phyloP scores from a whole-genome alignment of 2,797 vertebrate genomes.

The Mormyrus hasselquistii region DNA sequence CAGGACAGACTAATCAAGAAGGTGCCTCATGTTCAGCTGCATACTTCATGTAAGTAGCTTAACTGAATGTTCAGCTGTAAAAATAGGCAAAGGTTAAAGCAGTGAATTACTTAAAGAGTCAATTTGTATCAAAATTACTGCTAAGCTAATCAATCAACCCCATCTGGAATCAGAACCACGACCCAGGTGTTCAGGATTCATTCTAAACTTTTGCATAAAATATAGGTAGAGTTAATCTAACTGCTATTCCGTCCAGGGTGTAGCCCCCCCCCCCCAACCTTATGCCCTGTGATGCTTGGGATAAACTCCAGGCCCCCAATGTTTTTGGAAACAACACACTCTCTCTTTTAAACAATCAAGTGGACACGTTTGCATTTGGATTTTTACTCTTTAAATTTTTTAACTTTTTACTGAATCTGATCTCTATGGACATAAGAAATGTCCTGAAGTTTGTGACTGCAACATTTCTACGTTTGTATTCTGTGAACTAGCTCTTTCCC shows the following conservation, averaged over 20 bases:
- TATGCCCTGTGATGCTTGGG: neutral
- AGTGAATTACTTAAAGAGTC: neutral
- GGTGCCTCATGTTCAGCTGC: neutral
- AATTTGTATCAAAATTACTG: neutral
- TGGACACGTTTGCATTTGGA: neutral
- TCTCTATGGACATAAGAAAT: neutral
- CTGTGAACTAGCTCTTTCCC: neutral
- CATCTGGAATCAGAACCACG: neutral
- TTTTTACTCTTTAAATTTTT: neutral
- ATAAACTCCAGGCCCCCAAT: neutral
- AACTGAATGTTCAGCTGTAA: neutral
- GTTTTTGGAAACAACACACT: neutral
- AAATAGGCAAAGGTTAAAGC: neutral
- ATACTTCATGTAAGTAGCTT: neutral
- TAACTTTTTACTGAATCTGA: neutral
- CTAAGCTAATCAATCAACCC: neutral
- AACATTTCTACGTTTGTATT: neutral
- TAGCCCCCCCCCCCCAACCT: neutral
- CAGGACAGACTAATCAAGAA: neutral
- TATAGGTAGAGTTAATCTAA: neutral
- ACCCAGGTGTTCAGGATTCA: neutral
- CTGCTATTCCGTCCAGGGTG: neutral
- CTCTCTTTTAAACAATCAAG: neutral
- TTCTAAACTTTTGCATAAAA: neutral
- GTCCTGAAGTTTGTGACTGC: neutral